Base-by-base conservation (phyloP, 2,797 vertebrate species). In the Atherinosoma microstoma region DNA sequence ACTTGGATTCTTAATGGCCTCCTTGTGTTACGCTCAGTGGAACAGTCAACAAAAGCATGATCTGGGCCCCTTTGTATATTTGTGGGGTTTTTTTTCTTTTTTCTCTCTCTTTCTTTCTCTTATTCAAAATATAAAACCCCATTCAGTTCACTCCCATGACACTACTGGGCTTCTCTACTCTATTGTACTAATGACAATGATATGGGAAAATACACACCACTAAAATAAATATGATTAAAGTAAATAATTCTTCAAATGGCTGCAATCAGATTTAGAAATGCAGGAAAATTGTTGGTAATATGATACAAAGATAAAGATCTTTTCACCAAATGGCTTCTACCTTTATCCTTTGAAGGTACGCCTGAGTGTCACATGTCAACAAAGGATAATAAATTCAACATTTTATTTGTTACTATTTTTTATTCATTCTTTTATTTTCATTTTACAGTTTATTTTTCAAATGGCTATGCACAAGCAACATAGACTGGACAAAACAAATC, bases 1-100 rank as follows among this genome's bases (percentile, higher is more conserved):
- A 83, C 67, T 80, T 45, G 29, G 65, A 30, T 76, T 83, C 76
- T 69, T 85, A 87, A 89, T 88, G 75, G 78, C 75, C 67, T 77
- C 84, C 67, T 84, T 79, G 70, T 79, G 79, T 80, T 85, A 42
- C 58, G 53, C 62, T 79, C 63, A 58, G 35, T 79, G 64, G 73
- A 81, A 70, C 77, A 86, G 78, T 83, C 70, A 73, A 83, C 70
- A 77, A 57, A 64, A 67, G 74, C 65, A 45, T 61, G 59, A 85
- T 82, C 83, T 27, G 54, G 61, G 66, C 40, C 51, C 27, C 75
- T 75, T 58, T 64, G 22, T 75, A 58, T 58, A 22, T 73, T 53
- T 75, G 30, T 38, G 9, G 22, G 12, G 18, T 45, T 22, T 58
- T 30, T 45, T 58, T 64, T 27, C 24, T 53, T 20, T 36, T 49